Evolutionary conservation across 2,113 vertebrate species (phyloP).

Genomic region (Chrysemys picta): DNA sequence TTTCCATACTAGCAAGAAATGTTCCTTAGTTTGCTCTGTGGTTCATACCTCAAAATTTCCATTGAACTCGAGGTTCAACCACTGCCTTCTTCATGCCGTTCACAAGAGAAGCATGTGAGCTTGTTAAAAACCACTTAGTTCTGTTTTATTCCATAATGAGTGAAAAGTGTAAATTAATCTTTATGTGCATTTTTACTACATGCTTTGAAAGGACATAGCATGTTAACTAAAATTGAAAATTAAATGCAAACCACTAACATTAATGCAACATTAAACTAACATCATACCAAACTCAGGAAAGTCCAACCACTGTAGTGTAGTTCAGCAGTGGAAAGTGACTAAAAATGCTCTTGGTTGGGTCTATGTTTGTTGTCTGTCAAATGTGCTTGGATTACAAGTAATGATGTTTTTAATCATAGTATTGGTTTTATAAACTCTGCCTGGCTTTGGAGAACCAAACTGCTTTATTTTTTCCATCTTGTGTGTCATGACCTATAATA

Average conservation of each 20-base stretch:
- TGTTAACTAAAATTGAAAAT: neutral
- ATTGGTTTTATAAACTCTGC: neutral
- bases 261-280: neutral
- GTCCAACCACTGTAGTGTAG: neutral
- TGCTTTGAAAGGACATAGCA: neutral
- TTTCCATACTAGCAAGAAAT: neutral
- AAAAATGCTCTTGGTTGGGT: neutral
- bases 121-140: neutral
- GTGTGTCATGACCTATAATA: neutral
- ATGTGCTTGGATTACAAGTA: neutral
- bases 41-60: constrained; percentile 58
- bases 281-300: neutral
- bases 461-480: neutral
- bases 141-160: neutral
- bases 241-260: neutral
- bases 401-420: neutral
- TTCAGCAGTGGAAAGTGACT: neutral
- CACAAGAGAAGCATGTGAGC: neutral
- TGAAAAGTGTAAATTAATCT: neutral
- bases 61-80: constrained; percentile 20
- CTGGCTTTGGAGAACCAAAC: neutral
- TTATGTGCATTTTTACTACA: neutral
- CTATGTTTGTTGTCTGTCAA: neutral
- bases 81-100: neutral
- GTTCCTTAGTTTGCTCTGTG: constrained; percentile 48